Evolutionary conservation across 2,888 invertebrate species (phyloP).

Genomic region (Agrotis segetum): DNA sequence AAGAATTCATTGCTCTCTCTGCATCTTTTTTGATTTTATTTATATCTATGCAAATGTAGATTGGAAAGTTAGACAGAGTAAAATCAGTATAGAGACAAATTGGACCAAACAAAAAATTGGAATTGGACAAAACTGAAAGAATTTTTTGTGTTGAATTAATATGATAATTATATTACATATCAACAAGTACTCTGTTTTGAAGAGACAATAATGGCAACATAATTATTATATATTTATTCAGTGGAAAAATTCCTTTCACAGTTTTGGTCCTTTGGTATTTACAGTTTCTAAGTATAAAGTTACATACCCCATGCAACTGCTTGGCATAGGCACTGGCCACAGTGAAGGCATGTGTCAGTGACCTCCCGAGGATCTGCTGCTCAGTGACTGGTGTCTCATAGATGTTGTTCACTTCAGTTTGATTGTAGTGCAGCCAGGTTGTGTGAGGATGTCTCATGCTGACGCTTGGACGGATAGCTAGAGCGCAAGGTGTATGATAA

Average conservation of each 20-base stretch:
- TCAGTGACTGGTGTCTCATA: conserved; percentile 93
- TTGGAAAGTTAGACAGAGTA: conserved; percentile 7
- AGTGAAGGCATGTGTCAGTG: conserved; percentile 94
- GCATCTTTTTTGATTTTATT: background rate
- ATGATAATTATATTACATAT: too few relatives aligned
- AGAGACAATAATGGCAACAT: too few relatives aligned
- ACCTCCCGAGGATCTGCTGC: conserved; percentile 93
- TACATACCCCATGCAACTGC: conserved; percentile 93
- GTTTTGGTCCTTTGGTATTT: too few relatives aligned
- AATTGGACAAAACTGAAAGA: too few relatives aligned
- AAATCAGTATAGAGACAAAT: background rate
- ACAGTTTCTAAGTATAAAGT: background rate
- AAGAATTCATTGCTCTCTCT: too few relatives aligned
- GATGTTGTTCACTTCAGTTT: conserved; percentile 92
- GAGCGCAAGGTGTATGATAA: conserved; percentile 48
- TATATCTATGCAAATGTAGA: conserved; percentile 1
- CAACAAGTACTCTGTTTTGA: too few relatives aligned
- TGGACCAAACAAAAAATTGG: too few relatives aligned
- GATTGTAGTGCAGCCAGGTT: conserved; percentile 93
- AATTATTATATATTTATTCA: too few relatives aligned
- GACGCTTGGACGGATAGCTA: conserved; percentile 88
- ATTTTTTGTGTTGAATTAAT: too few relatives aligned
- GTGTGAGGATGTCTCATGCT: conserved; percentile 94
- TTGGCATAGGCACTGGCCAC: conserved; percentile 95
- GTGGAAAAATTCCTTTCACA: too few relatives aligned